A percentile compares a stretch with the other conserved stretches of the same genome.
Evolutionary conservation across 2,797 vertebrate genomes (phyloP).

Genomic region (Nannoperca obscura): DNA sequence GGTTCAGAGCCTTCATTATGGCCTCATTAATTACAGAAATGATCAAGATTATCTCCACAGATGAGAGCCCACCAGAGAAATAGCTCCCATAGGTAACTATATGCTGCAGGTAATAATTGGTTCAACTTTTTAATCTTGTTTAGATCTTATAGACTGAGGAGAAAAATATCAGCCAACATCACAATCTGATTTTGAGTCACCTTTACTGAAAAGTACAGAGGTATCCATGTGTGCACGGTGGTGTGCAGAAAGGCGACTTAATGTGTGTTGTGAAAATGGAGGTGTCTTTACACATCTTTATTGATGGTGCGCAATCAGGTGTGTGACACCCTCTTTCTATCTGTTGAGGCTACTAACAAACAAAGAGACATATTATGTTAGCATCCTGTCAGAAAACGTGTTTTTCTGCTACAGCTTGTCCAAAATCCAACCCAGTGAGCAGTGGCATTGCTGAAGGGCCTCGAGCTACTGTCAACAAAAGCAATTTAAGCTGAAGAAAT

Average conservation of each 20-base stretch:
- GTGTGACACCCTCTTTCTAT: slow-evolving; percentile 40
- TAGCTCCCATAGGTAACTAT: slow-evolving; percentile 17
- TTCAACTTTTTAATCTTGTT: slow-evolving; percentile 3
- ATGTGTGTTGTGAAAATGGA: slow-evolving; percentile 23
- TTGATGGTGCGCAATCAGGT: slow-evolving; percentile 56
- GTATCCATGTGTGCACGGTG: background rate
- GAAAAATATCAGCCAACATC: background rate
- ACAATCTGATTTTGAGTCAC: background rate
- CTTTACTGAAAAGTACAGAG: slow-evolving; percentile 3
- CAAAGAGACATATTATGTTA: slow-evolving; percentile 30
- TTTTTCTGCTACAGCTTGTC: slow-evolving; percentile 19
- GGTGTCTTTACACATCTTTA: slow-evolving; percentile 62
- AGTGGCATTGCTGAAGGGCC: slow-evolving; percentile 10
- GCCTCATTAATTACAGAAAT: slow-evolving; percentile 65
- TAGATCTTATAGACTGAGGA: background rate
- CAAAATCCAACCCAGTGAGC: slow-evolving; percentile 8
- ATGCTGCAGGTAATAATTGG: background rate
- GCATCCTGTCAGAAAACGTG: slow-evolving; percentile 27
- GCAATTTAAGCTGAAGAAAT: slow-evolving; percentile 58
- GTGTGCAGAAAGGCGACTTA: slow-evolving; percentile 6
- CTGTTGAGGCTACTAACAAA: slow-evolving; percentile 25
- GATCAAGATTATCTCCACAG: slow-evolving; percentile 66
- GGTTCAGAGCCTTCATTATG: slow-evolving; percentile 58
- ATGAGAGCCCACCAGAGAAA: slow-evolving; percentile 57
- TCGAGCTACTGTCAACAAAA: slow-evolving; percentile 55